phyloP scores from a whole-genome alignment of 2,113 vertebrate species.

The Mandrillus leucophaeus region DNA sequence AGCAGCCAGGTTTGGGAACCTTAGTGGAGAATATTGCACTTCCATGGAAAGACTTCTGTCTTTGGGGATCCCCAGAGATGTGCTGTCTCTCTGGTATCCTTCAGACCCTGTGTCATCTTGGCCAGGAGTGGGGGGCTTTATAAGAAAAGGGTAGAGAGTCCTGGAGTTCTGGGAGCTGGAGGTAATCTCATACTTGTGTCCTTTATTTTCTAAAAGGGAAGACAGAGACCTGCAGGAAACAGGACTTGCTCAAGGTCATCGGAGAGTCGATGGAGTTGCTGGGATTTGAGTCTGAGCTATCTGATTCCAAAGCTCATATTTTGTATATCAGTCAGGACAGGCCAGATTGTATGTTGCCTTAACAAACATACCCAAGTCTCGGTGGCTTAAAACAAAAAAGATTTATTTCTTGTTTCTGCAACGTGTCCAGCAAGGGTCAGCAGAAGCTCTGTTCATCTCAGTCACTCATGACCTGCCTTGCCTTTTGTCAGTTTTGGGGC shows the following conservation, averaged over 20 bases:
- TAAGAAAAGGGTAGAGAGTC: neutral
- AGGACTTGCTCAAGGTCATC: neutral
- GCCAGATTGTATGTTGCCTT: neutral
- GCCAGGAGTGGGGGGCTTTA: neutral
- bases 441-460: neutral
- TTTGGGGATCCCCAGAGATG: neutral
- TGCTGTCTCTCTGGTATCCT: neutral
- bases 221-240: neutral
- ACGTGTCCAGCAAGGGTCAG: neutral
- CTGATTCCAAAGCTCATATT: neutral
- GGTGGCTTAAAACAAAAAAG: neutral
- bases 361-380: neutral
- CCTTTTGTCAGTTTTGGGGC: neutral
- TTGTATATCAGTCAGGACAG: neutral
- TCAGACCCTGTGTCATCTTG: neutral
- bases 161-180: neutral
- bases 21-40: neutral
- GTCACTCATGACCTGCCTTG: neutral
- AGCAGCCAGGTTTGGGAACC: neutral
- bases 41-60: neutral
- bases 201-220: conserved; percentile 22
- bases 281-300: neutral
- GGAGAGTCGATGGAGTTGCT: neutral
- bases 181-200: neutral
- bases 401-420: neutral